Evolutionary conservation across 2,113 vertebrate species (phyloP).

Genomic region (Eptesicus fuscus): DNA sequence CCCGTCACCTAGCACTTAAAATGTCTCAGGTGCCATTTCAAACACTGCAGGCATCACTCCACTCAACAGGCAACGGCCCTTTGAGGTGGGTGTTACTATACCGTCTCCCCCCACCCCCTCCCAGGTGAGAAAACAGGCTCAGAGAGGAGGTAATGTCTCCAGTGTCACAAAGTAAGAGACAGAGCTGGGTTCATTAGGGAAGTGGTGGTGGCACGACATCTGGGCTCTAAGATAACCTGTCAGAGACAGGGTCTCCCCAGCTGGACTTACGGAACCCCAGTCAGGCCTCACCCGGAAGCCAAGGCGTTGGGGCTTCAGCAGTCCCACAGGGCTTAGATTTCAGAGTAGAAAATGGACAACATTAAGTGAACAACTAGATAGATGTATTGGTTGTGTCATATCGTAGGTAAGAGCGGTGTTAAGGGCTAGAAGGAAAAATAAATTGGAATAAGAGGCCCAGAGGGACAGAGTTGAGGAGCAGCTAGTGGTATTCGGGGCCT

Average conservation of each 20-base stretch:
- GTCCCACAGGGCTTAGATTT: not conserved
- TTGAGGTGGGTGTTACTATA: not conserved
- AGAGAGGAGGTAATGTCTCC: not conserved
- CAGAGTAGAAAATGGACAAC: not conserved
- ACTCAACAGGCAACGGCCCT: not conserved
- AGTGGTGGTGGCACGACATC: not conserved
- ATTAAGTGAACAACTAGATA: not conserved
- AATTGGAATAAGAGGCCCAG: not conserved
- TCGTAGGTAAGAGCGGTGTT: not conserved
- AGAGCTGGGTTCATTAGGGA: not conserved
- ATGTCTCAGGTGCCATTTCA: not conserved
- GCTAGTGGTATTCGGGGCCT: not conserved
- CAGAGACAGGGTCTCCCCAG: not conserved
- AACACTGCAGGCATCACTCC: not conserved
- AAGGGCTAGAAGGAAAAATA: not conserved
- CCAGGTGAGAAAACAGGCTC: not conserved
- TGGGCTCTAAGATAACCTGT: not conserved
- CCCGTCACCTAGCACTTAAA: too few relatives aligned
- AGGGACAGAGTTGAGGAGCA: not conserved
- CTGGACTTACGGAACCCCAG: not conserved
- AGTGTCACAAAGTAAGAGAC: not conserved
- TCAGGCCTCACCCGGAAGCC: not conserved
- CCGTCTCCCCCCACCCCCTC: not conserved
- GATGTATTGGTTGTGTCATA: fast-evolving
- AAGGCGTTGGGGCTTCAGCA: too few relatives aligned